These are phyloP conservation scores for Platycheirus albimanus DNA, from an alignment of 2,888 invertebrate genomes.

Conservation along the genomic window DNA sequence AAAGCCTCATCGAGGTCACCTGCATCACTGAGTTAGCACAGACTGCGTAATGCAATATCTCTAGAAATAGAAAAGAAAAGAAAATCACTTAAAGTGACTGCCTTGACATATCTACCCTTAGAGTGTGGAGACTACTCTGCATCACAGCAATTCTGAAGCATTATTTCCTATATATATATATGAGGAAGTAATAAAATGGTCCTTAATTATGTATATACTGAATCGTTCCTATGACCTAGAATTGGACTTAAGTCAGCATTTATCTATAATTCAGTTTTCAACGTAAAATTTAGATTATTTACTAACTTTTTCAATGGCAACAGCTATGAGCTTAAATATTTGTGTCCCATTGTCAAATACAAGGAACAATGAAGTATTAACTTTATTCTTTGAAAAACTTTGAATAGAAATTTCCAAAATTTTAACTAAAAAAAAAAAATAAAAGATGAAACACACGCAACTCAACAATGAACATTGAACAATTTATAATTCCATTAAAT, in stretches of 20 bases:
- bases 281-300: slow-evolving; percentile 34
- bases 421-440: not conserved
- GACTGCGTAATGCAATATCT: slow-evolving; percentile 55
- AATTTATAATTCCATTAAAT: slow-evolving; percentile 15
- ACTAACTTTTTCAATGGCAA: not conserved
- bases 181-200: slow-evolving; percentile 25
- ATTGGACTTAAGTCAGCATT: slow-evolving; percentile 15
- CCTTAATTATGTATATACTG: slow-evolving; percentile 37
- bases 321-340: not conserved
- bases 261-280: slow-evolving; percentile 27
- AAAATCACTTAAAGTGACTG: slow-evolving; percentile 39
- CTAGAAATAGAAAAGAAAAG: slow-evolving; percentile 60
- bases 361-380: not conserved
- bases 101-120: slow-evolving; percentile 24
- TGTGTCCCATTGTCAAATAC: not conserved
- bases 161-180: not conserved
- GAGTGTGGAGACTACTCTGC: not conserved
- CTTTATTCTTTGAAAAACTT: not conserved
- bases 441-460: not conserved
- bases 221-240: no score
- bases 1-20: slow-evolving; percentile 31
- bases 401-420: not conserved
- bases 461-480: not conserved
- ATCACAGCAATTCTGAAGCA: slow-evolving; percentile 4
- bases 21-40: slow-evolving; percentile 35